Evolutionary conservation across 2,888 invertebrate species (phyloP), one percentile per base, ranked within the genome.

Genomic region (Neria commutata): DNA sequence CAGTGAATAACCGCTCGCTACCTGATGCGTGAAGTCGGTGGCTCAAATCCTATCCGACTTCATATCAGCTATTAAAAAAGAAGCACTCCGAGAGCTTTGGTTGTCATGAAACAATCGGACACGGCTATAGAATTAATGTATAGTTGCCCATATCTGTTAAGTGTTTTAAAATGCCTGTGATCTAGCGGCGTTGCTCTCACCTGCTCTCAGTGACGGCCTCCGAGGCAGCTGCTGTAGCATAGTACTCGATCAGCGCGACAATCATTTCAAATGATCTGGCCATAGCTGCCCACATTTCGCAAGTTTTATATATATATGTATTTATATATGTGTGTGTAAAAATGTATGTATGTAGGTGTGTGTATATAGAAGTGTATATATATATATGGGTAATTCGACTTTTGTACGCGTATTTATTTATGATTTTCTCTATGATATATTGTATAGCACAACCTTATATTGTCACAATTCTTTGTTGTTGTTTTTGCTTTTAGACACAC

Each of bases 211-310:
- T 19, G 5, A 16, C 23, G 11, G 47, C 24, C 3, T 54, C 46
- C 2, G 42, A 19, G 6, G 16, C n/a, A 11, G 89, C 89, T 74
- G 89, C 86, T 61, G 89, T 88, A 29, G 67, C 61, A 83, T 91
- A 91, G 80, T 91, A 91, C 80, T 91, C 91, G 86, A 91, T 90
- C 85, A 91, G 89, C 54, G 91, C 91, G 65, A 91, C 90, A 76
- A 91, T 85, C 77, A 91, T 90, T 84, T 91, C 91, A 80, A 91
- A 86, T 63, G 91, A 91, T 76, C 90, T 86, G 68, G 90, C 88
- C 85, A 91, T 90, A 63, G 91, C 89, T 68, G 90, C 89, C 91
- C 91, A 91, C 91, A 91, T 91, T 48, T 48, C 14, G 25, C 16
- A 24, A 14, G 14, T 3, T 10, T 10, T 21, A n/a, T n/a, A 16